Base-by-base conservation (phyloP, 2,888 invertebrate species). In the Cenopis cana region DNA sequence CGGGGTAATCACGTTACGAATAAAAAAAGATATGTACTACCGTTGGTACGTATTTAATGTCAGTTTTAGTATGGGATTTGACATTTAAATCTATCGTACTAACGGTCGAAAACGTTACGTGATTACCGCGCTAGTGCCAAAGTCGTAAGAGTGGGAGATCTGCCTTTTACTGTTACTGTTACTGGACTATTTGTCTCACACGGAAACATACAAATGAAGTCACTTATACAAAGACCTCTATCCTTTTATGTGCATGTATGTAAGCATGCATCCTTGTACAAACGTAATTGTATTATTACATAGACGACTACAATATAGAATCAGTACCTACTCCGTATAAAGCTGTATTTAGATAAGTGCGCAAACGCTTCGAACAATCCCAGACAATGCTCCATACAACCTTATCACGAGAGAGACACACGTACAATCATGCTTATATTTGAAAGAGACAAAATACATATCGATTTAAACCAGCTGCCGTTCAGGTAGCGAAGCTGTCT, bases 381-480 rank as follows among this genome's bases (percentile, higher is more conserved):
- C 70, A 55, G 54, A 71, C 71, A 71, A 71, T 60, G 50, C 66
- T 55, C 38, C 56, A 46, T 71, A 61, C 60, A 71, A 61, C 66
- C 82, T 87, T 85, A 86, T 84, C 82, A 79, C 78, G 76, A 88
- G 74, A 77, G 79, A 74, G 86, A 89, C 72, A 74, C 69, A 74
- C 17, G 74, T 73, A 77, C 18, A 74, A 50, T 71, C 73, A 74
- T 41, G 24, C 33, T 10, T 8, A 41, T 17, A 76, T 74, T 68
- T 78, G 82, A 89, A 73, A 74, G 81, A 79, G 88, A 89, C 50
- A 77, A 24, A 75, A 77, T 68, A 66, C 75, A 78, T 84, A 89
- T 89, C 89, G 89, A 85, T 88, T 89, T 89, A 87, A 89, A 76
- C 84, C 93, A 92, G 92, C 93, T 91, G 93, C 85, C 82, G 79